Base-by-base conservation (phyloP, 1,140 invertebrate species). In the Dendrolimus punctatus region DNA sequence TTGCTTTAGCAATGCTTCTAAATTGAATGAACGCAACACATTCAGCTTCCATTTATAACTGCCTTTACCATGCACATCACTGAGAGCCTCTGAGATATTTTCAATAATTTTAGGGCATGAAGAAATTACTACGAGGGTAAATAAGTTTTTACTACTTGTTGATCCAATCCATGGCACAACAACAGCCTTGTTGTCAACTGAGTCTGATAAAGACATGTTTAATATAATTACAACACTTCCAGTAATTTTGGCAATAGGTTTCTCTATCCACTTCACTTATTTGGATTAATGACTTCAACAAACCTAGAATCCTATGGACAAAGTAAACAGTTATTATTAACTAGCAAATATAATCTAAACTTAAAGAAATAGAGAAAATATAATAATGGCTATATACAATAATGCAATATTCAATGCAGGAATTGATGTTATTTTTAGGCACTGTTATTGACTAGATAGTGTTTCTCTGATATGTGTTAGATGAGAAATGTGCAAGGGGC, bases 121-220 rank as follows among this genome's bases (percentile, higher is more conserved):
- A 36, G 80, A 82, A 41, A 84, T 45, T 10, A 86, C 75, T 9
- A 73, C 72, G 5, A 79, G 55, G 10, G 73, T 73, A 49, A 84
- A 55, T 23, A 53, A 58, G 41, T 84, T 86, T 69, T 71, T 80
- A 51, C 58, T 68, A 49, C 64, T 72, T 6, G 62, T 73, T 8
- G 72, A 71, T 5, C 80, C 79, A 39, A 80, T 62, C 82, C 82
- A 85, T 8, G 78, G 80, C 0, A 65, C 72, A 51, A 77, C 68
- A 36, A 74, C 51, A 9, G 64, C 44, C 41, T 76, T 64, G 50
- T 80, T 68, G 55, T 76, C 69, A 36, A 67, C 23, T 23, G 23
- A 23, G 23, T 23, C 23, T 23, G 23, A 60, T 7, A 49, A 39
- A 9, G 76, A 76, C 77, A 80, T 40, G 42, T 40, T 51, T 47